These are phyloP conservation scores for Tenebrosternarchus preto DNA, from an alignment of 2,113 vertebrate species.

Conservation along the genomic window DNA sequence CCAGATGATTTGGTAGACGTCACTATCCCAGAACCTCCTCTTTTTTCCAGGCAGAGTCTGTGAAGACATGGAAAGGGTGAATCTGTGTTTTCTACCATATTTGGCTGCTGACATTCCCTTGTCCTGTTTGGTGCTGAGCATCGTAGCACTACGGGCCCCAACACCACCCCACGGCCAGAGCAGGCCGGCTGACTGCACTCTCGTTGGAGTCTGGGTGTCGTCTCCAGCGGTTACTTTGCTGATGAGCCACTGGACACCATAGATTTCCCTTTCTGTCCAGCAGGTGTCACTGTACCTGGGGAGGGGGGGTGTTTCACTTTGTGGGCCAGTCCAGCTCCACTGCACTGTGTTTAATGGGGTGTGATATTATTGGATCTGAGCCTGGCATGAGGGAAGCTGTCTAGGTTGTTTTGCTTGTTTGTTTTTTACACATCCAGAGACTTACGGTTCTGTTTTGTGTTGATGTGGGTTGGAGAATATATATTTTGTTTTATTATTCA, in stretches of 20 bases:
- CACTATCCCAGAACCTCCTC: slow-evolving; percentile 24
- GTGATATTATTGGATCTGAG: slow-evolving; percentile 22
- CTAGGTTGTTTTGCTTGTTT: neutral
- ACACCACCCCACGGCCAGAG: no score
- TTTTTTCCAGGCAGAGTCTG: neutral
- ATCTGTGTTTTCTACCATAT: neutral
- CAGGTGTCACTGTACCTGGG: neutral
- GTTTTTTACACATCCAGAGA: neutral
- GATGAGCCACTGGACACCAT: neutral
- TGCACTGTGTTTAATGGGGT: slow-evolving; percentile 17
- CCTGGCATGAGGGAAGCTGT: slow-evolving; percentile 11
- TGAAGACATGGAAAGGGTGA: slow-evolving; percentile 15
- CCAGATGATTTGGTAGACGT: neutral
- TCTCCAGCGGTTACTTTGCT: neutral
- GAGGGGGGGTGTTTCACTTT: neutral
- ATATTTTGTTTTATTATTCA: neutral
- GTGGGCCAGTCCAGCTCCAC: slow-evolving; percentile 30
- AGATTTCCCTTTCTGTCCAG: no score
- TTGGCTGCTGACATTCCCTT: neutral
- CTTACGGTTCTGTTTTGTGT: no score
- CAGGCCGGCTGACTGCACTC: no score
- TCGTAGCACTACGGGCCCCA: neutral
- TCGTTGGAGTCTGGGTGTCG: no score
- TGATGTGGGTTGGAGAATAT: no score
- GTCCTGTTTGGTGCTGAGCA: slow-evolving; percentile 7